These are phyloP conservation scores for Drosophila trichaetosa DNA, from an alignment of 2,888 invertebrate species.

Conservation along the genomic window DNA sequence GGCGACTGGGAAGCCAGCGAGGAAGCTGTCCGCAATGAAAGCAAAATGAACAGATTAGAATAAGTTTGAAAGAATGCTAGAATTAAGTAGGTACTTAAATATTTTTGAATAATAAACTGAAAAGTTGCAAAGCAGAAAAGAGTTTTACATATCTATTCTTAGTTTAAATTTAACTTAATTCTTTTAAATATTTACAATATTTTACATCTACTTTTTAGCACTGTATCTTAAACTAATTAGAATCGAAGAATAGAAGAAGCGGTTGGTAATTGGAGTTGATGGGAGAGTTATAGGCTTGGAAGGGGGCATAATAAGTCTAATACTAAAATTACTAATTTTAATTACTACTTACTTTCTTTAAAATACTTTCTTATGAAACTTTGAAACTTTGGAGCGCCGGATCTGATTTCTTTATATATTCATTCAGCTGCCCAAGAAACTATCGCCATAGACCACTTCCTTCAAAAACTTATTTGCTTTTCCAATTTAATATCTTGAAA, in stretches of 20 bases:
- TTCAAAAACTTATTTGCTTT: neutral
- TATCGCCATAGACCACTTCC: neutral
- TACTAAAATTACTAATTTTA: neutral
- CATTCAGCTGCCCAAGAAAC: neutral
- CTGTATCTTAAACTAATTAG: neutral
- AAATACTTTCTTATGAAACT: neutral
- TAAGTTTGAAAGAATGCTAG: neutral
- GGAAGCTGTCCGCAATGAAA: slow-evolving; percentile 64
- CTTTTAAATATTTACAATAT: neutral
- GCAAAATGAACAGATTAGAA: neutral
- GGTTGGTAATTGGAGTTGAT: neutral
- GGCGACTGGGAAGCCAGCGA: slow-evolving; percentile 84
- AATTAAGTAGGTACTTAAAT: neutral
- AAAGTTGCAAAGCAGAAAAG: neutral
- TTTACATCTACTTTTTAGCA: neutral
- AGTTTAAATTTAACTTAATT: neutral
- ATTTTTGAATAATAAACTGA: neutral
- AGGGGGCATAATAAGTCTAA: neutral
- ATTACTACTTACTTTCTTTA: neutral
- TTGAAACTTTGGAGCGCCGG: neutral
- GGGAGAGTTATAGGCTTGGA: neutral
- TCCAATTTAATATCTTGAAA: neutral
- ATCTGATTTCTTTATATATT: neutral
- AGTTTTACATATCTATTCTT: neutral
- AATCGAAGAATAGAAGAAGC: too few relatives aligned